Percentiles rank a stretch among this genome's conserved stretches.
Conservation (phyloP, 1,140 invertebrate species). For the Chrysoperla carnea region DNA sequence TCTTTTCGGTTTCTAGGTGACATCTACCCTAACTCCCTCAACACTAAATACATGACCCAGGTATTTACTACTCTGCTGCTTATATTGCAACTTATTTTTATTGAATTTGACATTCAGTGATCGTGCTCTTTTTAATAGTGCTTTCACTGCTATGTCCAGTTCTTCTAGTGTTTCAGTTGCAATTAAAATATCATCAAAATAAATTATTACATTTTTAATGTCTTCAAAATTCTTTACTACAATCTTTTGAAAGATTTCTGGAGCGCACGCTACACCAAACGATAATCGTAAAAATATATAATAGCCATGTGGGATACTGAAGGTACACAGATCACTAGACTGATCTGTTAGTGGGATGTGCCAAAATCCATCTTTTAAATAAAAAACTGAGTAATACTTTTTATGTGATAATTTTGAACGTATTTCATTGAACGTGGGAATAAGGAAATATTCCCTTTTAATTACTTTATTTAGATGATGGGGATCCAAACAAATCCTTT, state of each 20-base stretch:
- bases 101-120: conserved; percentile 11
- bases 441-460: conserved; percentile 2
- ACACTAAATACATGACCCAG: conserved; percentile 11
- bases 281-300: too few relatives aligned
- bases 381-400: neutral
- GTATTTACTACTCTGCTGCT: conserved; percentile 7
- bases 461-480: conserved; percentile 3
- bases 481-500: too few relatives aligned
- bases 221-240: conserved; percentile 7
- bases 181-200: conserved; percentile 15
- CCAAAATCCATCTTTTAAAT: neutral
- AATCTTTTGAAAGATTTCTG: conserved; percentile 6
- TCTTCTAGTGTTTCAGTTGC: conserved; percentile 6
- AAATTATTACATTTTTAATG: conserved; percentile 10
- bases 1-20: neutral
- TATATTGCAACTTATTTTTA: conserved; percentile 12
- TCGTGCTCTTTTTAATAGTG: conserved; percentile 11
- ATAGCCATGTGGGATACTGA: neutral
- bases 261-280: too few relatives aligned
- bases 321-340: conserved; percentile 1
- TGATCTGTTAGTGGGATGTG: neutral
- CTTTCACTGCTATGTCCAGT: conserved; percentile 13
- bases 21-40: conserved; percentile 7
- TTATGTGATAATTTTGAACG: neutral
- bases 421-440: conserved; percentile 4